Conservation (phyloP, 2,888 invertebrate genomes). For the Diarsia dahlii region DNA sequence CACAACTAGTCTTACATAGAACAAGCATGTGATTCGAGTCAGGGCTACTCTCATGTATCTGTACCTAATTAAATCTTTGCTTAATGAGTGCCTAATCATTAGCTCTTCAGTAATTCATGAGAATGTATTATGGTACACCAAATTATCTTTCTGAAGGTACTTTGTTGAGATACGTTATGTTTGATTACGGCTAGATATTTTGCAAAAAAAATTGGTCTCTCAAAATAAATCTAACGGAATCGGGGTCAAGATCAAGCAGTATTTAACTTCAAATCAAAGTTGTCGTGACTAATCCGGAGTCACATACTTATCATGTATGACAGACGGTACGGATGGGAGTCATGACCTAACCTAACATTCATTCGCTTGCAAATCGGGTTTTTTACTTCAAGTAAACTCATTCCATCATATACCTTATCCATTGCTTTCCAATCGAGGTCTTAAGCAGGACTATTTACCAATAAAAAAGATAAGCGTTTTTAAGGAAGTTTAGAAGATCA, state of each 20-base stretch:
- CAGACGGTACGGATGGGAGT: neutral
- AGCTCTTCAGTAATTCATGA: neutral
- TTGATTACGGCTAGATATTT: neutral
- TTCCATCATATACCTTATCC: no score
- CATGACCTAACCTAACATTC: neutral
- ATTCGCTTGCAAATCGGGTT: neutral
- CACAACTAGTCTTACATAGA: constrained; percentile 4
- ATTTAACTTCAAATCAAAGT: neutral
- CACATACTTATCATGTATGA: neutral
- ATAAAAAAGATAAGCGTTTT: no score
- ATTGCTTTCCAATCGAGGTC: no score
- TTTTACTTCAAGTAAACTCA: no score
- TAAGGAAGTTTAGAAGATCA: neutral
- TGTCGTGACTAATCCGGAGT: neutral
- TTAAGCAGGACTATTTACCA: no score
- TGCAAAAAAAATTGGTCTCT: no score
- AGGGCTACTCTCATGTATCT: constrained; percentile 21
- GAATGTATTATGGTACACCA: neutral
- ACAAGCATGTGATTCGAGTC: constrained; percentile 27
- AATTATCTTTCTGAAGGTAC: neutral
- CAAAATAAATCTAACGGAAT: neutral
- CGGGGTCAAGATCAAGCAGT: constrained; percentile 7
- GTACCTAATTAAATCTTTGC: constrained; percentile 2
- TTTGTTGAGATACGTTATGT: neutral
- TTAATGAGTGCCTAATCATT: constrained; percentile 2